Conservation (phyloP, 2,797 vertebrate genomes). For the Eidolon dupreanum region DNA sequence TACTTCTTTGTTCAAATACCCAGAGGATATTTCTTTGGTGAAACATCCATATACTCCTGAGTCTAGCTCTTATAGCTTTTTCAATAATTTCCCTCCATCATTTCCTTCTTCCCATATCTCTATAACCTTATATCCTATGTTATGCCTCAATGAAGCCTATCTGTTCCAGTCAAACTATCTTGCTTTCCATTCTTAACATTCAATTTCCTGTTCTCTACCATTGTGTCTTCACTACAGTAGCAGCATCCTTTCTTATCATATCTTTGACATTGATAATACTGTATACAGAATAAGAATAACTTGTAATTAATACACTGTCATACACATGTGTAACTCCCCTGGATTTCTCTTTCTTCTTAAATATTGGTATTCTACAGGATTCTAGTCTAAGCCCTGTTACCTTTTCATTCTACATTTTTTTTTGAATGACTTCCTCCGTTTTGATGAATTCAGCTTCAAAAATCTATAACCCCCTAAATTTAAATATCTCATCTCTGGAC, state of each 20-base stretch:
- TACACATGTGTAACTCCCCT: neutral
- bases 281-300: neutral
- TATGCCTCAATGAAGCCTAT: neutral
- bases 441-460: neutral
- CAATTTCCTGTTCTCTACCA: constrained; percentile 43
- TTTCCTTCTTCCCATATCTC: neutral
- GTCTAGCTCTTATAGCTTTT: neutral
- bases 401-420: constrained; percentile 13
- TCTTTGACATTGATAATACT: neutral
- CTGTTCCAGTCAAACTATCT: neutral
- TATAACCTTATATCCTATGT: neutral
- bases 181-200: constrained; percentile 57
- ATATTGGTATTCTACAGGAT: neutral
- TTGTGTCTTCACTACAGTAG: neutral
- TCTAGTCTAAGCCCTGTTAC: neutral
- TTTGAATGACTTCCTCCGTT: neutral
- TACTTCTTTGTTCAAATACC: neutral
- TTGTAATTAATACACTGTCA: neutral
- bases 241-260: constrained; percentile 18
- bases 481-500: neutral
- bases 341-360: neutral
- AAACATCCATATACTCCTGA: neutral
- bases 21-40: neutral
- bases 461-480: neutral
- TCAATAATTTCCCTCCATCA: neutral